phyloP scores from a whole-genome alignment of 1,140 invertebrate species.

The Ceratosolen solmsi region DNA sequence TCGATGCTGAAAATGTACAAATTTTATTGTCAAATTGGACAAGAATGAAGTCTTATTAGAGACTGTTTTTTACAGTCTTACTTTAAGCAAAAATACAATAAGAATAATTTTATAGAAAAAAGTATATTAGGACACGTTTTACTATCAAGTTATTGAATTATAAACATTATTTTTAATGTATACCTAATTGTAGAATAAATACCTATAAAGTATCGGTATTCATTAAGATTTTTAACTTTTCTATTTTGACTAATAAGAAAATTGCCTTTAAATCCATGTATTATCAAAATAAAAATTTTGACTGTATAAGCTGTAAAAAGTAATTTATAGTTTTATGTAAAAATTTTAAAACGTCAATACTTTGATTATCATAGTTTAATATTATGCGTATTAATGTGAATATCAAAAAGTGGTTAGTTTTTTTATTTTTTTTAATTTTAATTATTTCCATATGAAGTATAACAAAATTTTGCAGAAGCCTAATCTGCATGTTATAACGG shows the following conservation, averaged over 20 bases:
- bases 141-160: constrained; percentile 31
- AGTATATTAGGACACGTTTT: constrained; percentile 32
- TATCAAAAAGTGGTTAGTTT: constrained; percentile 18
- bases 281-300: constrained; percentile 48
- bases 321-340: constrained; percentile 44
- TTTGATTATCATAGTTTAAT: constrained; percentile 33
- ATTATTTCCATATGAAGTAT: constrained; percentile 22
- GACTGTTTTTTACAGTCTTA: constrained; percentile 25
- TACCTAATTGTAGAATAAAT: constrained; percentile 26
- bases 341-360: constrained; percentile 29
- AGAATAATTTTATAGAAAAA: constrained; percentile 32
- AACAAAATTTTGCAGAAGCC: constrained; percentile 39
- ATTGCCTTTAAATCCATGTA: constrained; percentile 45
- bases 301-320: constrained; percentile 35
- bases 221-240: constrained; percentile 40
- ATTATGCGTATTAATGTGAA: constrained; percentile 43
- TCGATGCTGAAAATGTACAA: constrained; percentile 40
- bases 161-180: constrained; percentile 30
- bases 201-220: constrained; percentile 28
- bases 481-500: constrained; percentile 23
- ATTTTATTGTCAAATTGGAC: constrained; percentile 38
- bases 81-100: constrained; percentile 27
- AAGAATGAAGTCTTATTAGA: constrained; percentile 36
- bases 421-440: constrained; percentile 35
- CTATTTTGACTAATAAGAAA: constrained; percentile 45